Conservation (phyloP, 2,888 invertebrate species). For the Melitaea athalia region DNA sequence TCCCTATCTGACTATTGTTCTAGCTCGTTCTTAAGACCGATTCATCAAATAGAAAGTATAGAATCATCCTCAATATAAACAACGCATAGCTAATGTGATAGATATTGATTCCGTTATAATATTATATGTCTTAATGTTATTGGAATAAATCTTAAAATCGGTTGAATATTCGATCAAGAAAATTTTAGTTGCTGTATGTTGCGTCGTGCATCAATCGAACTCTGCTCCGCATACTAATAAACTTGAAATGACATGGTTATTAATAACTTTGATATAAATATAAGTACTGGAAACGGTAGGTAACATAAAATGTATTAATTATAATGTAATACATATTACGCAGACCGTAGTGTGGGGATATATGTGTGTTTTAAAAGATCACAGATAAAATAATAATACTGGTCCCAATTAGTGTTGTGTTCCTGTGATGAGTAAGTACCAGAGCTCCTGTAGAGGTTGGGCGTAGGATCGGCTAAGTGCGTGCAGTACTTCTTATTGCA, state of each 20-base stretch:
- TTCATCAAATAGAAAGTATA: conserved; percentile 37
- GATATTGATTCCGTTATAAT: neutral
- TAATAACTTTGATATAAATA: conserved; percentile 36
- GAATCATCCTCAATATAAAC: conserved; percentile 38
- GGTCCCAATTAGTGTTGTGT: too few relatives aligned
- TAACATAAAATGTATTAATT: too few relatives aligned
- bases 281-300: conserved; percentile 9
- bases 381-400: too few relatives aligned
- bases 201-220: conserved; percentile 53
- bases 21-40: conserved; percentile 23
- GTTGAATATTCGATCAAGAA: conserved; percentile 1
- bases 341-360: too few relatives aligned
- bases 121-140: conserved; percentile 2
- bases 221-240: conserved; percentile 60
- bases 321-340: neutral
- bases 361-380: too few relatives aligned
- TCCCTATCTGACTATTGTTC: conserved; percentile 21
- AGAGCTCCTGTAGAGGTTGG: too few relatives aligned
- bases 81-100: conserved; percentile 33
- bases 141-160: conserved; percentile 8
- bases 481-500: too few relatives aligned
- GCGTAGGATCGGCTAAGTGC: too few relatives aligned
- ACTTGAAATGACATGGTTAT: conserved; percentile 41
- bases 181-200: conserved; percentile 38
- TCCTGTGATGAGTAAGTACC: too few relatives aligned